Conservation (phyloP, 2,888 invertebrate genomes). For the Lumbricus terrestris region DNA sequence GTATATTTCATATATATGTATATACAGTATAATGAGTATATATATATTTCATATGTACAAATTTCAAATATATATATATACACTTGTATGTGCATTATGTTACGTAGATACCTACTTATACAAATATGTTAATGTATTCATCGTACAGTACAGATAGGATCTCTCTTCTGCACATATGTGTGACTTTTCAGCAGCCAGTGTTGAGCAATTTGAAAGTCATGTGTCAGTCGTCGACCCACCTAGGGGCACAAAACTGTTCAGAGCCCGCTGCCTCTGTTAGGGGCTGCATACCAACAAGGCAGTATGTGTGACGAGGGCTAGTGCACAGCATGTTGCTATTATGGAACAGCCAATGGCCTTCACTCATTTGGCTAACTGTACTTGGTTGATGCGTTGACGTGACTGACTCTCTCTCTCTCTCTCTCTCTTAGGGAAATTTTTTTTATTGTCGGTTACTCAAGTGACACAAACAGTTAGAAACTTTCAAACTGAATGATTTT, state of each 20-base stretch:
- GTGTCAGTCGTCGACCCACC: neutral
- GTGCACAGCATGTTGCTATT: neutral
- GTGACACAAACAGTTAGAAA: neutral
- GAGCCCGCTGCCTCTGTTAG: neutral
- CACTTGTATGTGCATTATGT: neutral
- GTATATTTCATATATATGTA: too few species aligned
- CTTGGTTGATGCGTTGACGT: neutral
- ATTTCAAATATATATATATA: too few species aligned
- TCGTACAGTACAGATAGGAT: neutral
- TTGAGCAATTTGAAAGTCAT: neutral
- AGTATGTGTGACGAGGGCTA: neutral
- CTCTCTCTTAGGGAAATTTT: too few species aligned
- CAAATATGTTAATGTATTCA: neutral
- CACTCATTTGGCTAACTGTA: neutral
- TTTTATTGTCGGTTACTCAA: neutral
- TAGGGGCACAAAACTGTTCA: neutral
- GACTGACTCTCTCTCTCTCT: too few species aligned
- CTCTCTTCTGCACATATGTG: too few species aligned
- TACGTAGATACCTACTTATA: neutral
- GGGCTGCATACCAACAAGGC: neutral
- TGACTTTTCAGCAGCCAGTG: neutral
- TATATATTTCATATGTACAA: too few species aligned
- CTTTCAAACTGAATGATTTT: neutral
- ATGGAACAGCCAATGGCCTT: neutral
- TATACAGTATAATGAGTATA: too few species aligned